Base-by-base conservation (phyloP, 2,113 vertebrate species). In the Spermophilus dauricus region DNA sequence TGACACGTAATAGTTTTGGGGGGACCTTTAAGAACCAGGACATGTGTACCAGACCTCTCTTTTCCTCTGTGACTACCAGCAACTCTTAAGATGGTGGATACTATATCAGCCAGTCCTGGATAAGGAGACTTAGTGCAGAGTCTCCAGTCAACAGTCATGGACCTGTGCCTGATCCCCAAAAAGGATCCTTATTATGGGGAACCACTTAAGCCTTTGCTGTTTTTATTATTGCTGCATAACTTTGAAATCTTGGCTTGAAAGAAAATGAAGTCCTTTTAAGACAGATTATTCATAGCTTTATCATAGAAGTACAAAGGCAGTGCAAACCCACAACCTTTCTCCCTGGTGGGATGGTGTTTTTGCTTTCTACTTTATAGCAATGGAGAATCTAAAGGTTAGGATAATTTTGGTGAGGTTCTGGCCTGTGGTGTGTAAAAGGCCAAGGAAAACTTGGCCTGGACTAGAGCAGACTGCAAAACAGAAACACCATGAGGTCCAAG, bases 301-400 rank as follows among this genome's bases (percentile, higher is more conserved):
- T 53, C 26, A 61, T n/a, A 82, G 70, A 91, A 70, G 30, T 77
- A 39, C 58, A 58, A 91, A 75, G 45, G n/a, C 17, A 91, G 20
- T 45, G 30, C 24, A 93, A 30, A 85, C 67, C 87, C 91, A 61
- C 11, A 1, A 42, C 69, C 87, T 65, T 96, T 45, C 22, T 96
- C 37, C n/a, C 69, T n/a, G 2, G 7, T n/a, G 11, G 2, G 32
- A 39, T 86, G 30, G 14, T 16, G 26, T 30, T 37, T 20, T 56
- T 51, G 13, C 8, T 12, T 91, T 88, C 34, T 28, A 72, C 73
- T 32, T 72, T 83, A 28, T 10, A 77, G 11, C 8, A 48, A 56
- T 61, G 22, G 63, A 84, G 63, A 87, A 91, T 75, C 39, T 83
- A 86, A 94, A 88, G 20, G 28, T 87, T 94, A 58, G 53, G 26